phyloP scores from a whole-genome alignment of 2,888 invertebrate genomes.

The Lochmaea capreae region DNA sequence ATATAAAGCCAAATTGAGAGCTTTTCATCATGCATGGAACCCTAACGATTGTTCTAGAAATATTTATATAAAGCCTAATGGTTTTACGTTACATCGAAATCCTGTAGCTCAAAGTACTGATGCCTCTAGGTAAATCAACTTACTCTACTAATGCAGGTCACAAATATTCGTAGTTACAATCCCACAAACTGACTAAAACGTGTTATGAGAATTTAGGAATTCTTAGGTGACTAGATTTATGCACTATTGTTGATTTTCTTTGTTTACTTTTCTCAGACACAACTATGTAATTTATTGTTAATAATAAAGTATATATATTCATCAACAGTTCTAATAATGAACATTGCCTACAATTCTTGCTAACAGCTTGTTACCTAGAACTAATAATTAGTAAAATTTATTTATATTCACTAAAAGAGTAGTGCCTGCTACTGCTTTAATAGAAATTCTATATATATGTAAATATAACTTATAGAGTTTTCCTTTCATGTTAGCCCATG shows the following conservation, averaged over 20 bases:
- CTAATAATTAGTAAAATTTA: too few species aligned
- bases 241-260: background rate
- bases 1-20: slow-evolving; percentile 93
- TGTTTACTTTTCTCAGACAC: background rate
- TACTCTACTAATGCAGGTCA: background rate
- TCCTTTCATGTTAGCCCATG: too few species aligned
- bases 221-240: background rate
- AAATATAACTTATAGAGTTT: too few species aligned
- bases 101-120: slow-evolving; percentile 99
- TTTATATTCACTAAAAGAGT: too few species aligned
- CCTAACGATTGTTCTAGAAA: slow-evolving; percentile 97
- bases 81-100: slow-evolving; percentile 97
- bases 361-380: too few species aligned
- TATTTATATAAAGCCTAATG: slow-evolving; percentile 95
- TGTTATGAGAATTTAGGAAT: background rate
- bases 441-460: too few species aligned
- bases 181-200: background rate
- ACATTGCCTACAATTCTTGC: too few species aligned
- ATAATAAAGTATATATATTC: too few species aligned
- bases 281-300: background rate
- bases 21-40: slow-evolving; percentile 97
- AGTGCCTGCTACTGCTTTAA: too few species aligned
- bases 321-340: too few species aligned
- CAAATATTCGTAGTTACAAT: background rate
- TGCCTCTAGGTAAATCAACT: slow-evolving; percentile 75